Conservation (phyloP, 2,113 vertebrate genomes). For the Sander lucioperca region DNA sequence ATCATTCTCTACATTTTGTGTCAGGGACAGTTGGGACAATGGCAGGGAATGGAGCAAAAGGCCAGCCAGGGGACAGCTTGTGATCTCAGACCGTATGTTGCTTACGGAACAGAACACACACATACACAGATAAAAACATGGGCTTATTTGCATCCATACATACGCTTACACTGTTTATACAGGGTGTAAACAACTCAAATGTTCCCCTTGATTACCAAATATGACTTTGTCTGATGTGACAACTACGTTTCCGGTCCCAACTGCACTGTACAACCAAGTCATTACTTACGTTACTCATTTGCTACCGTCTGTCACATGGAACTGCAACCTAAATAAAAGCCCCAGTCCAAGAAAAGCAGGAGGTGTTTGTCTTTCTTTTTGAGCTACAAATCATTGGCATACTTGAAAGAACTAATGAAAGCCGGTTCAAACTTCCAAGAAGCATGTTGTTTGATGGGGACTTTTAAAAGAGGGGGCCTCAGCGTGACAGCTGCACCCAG, state of each 20-base stretch:
- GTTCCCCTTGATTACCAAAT: not conserved
- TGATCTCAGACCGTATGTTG: conserved; percentile 53
- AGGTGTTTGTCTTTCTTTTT: conserved; percentile 45
- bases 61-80: conserved; percentile 73
- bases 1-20: conserved; percentile 63
- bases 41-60: conserved; percentile 69
- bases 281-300: conserved; percentile 39
- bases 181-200: conserved; percentile 5
- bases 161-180: not conserved
- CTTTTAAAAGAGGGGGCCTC: conserved; percentile 47
- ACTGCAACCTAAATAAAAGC: conserved; percentile 18
- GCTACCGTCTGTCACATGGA: conserved; percentile 25
- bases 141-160: not conserved
- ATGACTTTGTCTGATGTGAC: conserved; percentile 7
- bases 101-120: conserved; percentile 45
- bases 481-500: conserved; percentile 89
- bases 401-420: conserved; percentile 35
- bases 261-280: conserved; percentile 25
- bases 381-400: conserved; percentile 56
- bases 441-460: conserved; percentile 35
- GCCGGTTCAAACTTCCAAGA: conserved; percentile 30
- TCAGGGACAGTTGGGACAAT: conserved; percentile 68
- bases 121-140: conserved; percentile 22
- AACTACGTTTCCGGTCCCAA: not conserved
- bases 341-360: conserved; percentile 10